Conservation (phyloP, 2,888 invertebrate species). For the Lordiphosa fenestrarum region DNA sequence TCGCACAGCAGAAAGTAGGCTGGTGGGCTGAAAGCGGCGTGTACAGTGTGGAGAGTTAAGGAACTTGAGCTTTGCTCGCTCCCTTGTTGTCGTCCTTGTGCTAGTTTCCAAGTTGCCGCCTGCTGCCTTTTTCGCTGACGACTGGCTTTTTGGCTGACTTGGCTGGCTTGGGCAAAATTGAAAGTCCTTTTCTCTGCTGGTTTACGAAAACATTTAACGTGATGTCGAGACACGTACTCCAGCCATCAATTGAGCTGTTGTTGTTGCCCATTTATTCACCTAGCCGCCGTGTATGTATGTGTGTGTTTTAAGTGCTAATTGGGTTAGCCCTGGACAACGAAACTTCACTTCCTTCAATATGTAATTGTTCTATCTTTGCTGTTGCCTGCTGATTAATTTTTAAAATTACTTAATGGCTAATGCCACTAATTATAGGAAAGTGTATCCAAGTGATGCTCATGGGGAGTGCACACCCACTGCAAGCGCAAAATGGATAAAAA, state of each 20-base stretch:
- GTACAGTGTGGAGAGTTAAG: conserved; percentile 35
- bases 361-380: conserved; percentile 15
- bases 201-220: conserved; percentile 61
- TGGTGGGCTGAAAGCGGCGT: conserved; percentile 24
- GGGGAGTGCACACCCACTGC: neutral
- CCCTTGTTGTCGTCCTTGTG: conserved; percentile 55
- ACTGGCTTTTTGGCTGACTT: conserved; percentile 67
- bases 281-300: conserved; percentile 28
- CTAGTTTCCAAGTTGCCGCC: conserved; percentile 62
- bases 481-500: neutral
- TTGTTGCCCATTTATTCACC: conserved; percentile 66
- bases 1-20: conserved; percentile 22
- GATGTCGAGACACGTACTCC: conserved; percentile 60
- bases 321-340: conserved; percentile 50
- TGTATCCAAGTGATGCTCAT: conserved; percentile 29
- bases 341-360: conserved; percentile 19
- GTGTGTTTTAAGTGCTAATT: conserved; percentile 70
- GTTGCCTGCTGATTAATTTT: conserved; percentile 58
- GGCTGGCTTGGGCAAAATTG: conserved; percentile 49
- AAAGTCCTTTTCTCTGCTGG: conserved; percentile 51
- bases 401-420: conserved; percentile 62
- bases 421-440: conserved; percentile 60
- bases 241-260: conserved; percentile 69
- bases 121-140: conserved; percentile 60
- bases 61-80: conserved; percentile 34